Conservation (phyloP, 2,888 invertebrate genomes). For the Deroplatys truncata region DNA sequence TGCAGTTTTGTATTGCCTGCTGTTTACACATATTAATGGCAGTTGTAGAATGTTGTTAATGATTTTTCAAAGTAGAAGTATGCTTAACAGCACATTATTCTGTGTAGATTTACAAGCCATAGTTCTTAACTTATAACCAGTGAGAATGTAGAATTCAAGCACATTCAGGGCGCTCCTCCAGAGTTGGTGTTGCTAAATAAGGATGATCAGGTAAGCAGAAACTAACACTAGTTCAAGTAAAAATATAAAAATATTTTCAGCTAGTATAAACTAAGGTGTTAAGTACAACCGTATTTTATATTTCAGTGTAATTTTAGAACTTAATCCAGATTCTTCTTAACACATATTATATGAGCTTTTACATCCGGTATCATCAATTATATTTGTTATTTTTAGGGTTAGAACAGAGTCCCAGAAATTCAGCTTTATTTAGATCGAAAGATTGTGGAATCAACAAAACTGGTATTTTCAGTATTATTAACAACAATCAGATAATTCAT, state of each 20-base stretch:
- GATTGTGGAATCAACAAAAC: no score
- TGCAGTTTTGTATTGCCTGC: background rate
- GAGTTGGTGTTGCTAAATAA: constrained; percentile 58
- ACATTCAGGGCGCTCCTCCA: constrained; percentile 62
- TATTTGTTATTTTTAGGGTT: no score
- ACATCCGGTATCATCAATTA: no score
- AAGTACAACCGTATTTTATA: background rate
- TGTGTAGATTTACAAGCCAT: background rate
- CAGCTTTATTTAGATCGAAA: no score
- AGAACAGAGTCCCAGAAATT: no score
- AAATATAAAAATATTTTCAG: background rate
- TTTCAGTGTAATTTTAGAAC: no score
- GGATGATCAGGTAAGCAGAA: constrained; percentile 45
- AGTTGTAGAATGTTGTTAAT: background rate
- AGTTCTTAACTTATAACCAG: constrained; percentile 32
- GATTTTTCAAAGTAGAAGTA: background rate
- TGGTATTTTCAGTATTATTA: no score
- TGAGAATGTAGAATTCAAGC: constrained; percentile 58
- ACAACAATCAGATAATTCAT: no score
- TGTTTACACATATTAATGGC: background rate
- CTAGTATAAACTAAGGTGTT: background rate
- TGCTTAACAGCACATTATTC: background rate
- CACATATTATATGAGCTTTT: no score
- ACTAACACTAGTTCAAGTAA: background rate
- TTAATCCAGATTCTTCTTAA: no score